Evolutionary conservation across 1,140 invertebrate species (phyloP).

Genomic region (Lordiphosa mommai): DNA sequence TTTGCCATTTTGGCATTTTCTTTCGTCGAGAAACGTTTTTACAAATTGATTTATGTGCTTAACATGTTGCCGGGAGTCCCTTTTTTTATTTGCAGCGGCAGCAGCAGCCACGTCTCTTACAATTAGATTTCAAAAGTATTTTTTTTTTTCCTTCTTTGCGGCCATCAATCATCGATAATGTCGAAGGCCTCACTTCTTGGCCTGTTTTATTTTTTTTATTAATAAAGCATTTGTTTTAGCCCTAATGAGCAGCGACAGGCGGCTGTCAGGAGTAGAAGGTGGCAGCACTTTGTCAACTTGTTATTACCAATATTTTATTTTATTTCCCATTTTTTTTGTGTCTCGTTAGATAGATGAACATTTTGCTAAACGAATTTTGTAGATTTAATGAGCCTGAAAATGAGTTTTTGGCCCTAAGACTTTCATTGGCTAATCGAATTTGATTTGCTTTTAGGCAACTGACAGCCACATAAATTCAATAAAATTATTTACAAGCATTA

Average conservation of each 20-base stretch:
- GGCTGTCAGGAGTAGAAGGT: conserved; percentile 62
- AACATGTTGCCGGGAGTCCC: conserved; percentile 57
- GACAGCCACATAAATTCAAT: conserved; percentile 56
- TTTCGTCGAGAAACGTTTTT: conserved; percentile 61
- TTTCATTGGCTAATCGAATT: conserved; percentile 30
- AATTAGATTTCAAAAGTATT: conserved; percentile 69
- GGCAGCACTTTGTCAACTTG: conserved; percentile 69
- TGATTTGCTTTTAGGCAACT: conserved; percentile 35
- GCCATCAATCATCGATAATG: conserved; percentile 73
- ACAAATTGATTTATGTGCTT: conserved; percentile 76
- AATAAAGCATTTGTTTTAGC: conserved; percentile 73
- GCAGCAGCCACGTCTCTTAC: conserved; percentile 21
- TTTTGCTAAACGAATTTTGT: conserved; percentile 22
- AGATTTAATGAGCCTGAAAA: conserved; percentile 51
- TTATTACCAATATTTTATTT: conserved; percentile 67
- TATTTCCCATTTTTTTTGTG: conserved; percentile 14
- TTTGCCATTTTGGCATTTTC: conserved; percentile 60
- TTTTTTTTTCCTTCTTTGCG: conserved; percentile 2
- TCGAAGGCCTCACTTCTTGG: conserved; percentile 60
- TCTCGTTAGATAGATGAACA: conserved; percentile 51
- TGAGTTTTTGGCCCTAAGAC: conserved; percentile 19
- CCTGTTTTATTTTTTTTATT: conserved; percentile 66
- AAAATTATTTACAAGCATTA: conserved; percentile 75
- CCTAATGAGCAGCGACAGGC: conserved; percentile 71
- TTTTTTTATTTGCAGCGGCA: conserved; percentile 19